A percentile compares a stretch with the other conserved stretches of the same genome.
Conservation (phyloP, 2,113 vertebrate genomes). For the Penelope pileata region DNA sequence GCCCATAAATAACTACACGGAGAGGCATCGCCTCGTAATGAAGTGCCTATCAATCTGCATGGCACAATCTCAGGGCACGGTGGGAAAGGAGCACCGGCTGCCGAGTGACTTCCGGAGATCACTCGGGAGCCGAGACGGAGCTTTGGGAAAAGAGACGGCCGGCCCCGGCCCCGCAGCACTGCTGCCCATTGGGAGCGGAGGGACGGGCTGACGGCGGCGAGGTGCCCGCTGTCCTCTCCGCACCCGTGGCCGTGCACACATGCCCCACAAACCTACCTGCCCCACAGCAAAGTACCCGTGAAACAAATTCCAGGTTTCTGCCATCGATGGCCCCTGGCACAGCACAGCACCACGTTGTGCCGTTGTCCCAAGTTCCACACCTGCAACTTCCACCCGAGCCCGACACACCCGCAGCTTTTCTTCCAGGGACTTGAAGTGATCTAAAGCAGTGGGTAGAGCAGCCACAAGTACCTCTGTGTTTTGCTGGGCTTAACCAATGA, state of each 20-base stretch:
- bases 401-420: conserved; percentile 37
- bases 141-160: neutral
- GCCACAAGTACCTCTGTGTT: conserved; percentile 4
- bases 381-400: conserved; percentile 22
- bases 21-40: neutral
- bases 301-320: neutral
- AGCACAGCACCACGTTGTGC: neutral
- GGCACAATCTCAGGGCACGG: neutral
- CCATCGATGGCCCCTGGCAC: neutral
- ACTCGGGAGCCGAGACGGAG: neutral
- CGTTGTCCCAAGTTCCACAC: neutral
- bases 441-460: neutral
- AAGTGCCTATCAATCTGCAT: neutral
- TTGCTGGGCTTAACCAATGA: neutral
- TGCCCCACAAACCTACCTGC: neutral
- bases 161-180: neutral
- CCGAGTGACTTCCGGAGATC: neutral
- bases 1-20: neutral
- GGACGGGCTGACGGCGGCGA: too few relatives aligned
- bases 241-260: neutral
- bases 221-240: neutral
- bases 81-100: neutral
- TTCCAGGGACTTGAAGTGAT: conserved; percentile 33
- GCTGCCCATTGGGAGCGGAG: too few relatives aligned
- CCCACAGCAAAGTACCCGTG: neutral